These are phyloP conservation scores for Phylloscopus trochiloides DNA, from an alignment of 2,113 vertebrate genomes.

Conservation along the genomic window DNA sequence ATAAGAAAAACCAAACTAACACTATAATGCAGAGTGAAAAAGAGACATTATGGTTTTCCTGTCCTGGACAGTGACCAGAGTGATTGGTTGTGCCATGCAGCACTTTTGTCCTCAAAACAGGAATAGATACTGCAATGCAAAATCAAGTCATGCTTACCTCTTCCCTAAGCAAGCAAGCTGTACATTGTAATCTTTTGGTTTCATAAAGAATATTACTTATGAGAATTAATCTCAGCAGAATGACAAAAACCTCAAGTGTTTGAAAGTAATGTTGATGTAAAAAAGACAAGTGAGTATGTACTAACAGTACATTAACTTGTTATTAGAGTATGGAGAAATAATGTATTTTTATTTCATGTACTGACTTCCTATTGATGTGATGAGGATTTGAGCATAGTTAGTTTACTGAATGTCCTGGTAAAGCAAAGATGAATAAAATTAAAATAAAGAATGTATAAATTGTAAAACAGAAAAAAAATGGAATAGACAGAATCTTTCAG, in stretches of 20 bases:
- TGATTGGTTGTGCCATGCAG: background rate
- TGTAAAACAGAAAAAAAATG: background rate
- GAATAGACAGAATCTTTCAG: background rate
- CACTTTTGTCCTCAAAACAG: background rate
- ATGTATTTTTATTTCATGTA: background rate
- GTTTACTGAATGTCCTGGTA: background rate
- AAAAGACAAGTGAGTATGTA: background rate
- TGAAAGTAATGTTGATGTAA: background rate
- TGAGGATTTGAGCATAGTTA: background rate
- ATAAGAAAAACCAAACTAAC: too few relatives aligned
- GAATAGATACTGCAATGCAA: background rate
- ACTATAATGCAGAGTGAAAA: background rate
- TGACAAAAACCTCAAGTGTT: background rate
- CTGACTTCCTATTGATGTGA: background rate
- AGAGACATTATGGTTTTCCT: background rate
- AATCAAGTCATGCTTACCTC: background rate
- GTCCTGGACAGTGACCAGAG: background rate
- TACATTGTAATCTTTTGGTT: background rate
- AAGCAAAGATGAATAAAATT: constrained; percentile 10
- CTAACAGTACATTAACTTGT: background rate
- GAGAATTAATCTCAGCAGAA: background rate
- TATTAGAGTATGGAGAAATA: background rate
- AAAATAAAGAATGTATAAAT: background rate
- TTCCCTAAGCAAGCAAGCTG: background rate
- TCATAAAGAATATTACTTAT: background rate